Percentiles rank a stretch among this genome's conserved stretches.
Evolutionary conservation across 2,113 vertebrate genomes (phyloP).

Genomic region (Lota lota): DNA sequence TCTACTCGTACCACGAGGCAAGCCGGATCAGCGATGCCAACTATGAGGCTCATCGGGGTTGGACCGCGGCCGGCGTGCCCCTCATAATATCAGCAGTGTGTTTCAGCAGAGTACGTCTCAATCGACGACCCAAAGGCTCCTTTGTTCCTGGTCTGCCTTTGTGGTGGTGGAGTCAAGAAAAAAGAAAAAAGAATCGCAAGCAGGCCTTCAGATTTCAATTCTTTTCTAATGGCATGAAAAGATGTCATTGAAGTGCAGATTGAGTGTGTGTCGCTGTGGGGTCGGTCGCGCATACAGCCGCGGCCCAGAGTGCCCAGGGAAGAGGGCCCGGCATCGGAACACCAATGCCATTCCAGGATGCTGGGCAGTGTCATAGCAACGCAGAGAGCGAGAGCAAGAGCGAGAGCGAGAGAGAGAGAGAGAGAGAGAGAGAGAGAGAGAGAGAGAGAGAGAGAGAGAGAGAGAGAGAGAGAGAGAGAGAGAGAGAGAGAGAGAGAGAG

Average conservation of each 20-base stretch:
- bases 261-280: constrained; percentile 50
- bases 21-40: constrained; percentile 72
- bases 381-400: constrained; percentile 5
- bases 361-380: constrained; percentile 44
- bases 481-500: too few relatives aligned
- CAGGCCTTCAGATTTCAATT: constrained; percentile 63
- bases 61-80: constrained; percentile 56
- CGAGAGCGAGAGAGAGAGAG: too few relatives aligned
- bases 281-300: constrained; percentile 33
- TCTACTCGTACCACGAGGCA: constrained; percentile 57
- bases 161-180: constrained; percentile 60
- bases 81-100: constrained; percentile 68
- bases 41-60: constrained; percentile 76
- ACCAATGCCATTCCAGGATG: constrained; percentile 42
- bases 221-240: constrained; percentile 70
- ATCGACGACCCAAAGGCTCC: constrained; percentile 68
- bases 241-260: constrained; percentile 72
- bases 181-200: constrained; percentile 41
- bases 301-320: constrained; percentile 48
- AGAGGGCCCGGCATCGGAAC: constrained; percentile 42
- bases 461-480: too few relatives aligned
- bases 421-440: too few relatives aligned
- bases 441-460: background rate
- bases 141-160: constrained; percentile 68
- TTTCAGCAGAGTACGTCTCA: constrained; percentile 70